phyloP scores from a whole-genome alignment of 2,113 vertebrate species.

The Aviceda subcristata region DNA sequence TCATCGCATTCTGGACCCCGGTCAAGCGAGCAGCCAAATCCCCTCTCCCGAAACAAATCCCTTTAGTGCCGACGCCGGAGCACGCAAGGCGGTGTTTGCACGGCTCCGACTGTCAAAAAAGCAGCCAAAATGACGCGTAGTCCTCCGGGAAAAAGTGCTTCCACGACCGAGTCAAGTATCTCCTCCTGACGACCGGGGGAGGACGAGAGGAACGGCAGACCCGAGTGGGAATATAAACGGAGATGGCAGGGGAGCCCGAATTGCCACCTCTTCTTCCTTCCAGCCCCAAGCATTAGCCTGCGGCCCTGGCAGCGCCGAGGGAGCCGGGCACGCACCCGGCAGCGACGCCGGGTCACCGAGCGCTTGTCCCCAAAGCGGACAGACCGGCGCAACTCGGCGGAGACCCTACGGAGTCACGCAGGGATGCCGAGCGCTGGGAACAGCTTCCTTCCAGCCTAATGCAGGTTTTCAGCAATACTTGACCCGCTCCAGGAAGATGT shows the following conservation, averaged over 20 bases:
- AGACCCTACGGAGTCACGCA: rapidly evolving
- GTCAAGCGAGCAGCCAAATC: neutral
- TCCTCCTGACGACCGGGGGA: neutral
- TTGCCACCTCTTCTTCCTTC: neutral
- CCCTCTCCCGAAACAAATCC: constrained; percentile 24
- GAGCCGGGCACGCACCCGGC: rapidly evolving
- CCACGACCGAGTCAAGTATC: neutral
- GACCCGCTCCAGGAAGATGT: neutral
- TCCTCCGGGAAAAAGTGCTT: neutral
- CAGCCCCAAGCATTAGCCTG: neutral
- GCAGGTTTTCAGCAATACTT: neutral
- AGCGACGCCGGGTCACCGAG: rapidly evolving
- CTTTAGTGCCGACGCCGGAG: neutral
- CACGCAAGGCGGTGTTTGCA: rapidly evolving
- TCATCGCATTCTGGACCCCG: neutral
- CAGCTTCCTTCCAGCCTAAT: neutral
- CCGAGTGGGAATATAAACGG: rapidly evolving
- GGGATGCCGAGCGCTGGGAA: neutral
- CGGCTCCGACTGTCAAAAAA: neutral
- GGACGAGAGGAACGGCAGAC: neutral
- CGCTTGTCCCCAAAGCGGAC: neutral
- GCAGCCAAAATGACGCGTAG: neutral
- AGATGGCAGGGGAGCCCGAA: neutral
- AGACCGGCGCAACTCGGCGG: neutral
- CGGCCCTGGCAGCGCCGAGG: rapidly evolving